A percentile compares a stretch with the other conserved stretches of the same genome.
Evolutionary conservation across 2,888 invertebrate species (phyloP).

Genomic region (Plebejus argus): DNA sequence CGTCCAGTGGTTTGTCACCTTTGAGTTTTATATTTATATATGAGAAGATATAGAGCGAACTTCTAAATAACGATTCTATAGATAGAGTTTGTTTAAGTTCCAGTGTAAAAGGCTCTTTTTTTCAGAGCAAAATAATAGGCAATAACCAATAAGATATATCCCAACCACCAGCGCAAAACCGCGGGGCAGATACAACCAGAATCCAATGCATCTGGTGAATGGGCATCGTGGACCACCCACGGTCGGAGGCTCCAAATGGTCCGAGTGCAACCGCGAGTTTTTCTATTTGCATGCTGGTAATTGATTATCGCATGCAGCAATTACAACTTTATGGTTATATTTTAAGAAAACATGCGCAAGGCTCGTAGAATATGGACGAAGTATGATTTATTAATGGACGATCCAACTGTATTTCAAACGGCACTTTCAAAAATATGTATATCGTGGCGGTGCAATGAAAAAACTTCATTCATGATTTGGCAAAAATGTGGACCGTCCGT

Average conservation of each 20-base stretch:
- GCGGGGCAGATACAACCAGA: background rate
- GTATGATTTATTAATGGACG: conserved; percentile 8
- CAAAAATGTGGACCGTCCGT: conserved; percentile 8
- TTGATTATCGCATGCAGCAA: background rate
- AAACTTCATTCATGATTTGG: conserved; percentile 14
- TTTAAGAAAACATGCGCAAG: background rate
- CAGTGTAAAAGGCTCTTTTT: background rate
- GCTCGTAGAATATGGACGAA: conserved; percentile 6
- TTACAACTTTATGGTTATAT: background rate
- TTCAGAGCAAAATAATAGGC: background rate
- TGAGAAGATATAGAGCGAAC: too few relatives aligned
- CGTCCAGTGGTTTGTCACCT: too few relatives aligned
- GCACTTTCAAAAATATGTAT: conserved; percentile 10
- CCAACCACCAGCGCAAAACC: background rate
- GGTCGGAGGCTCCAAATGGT: background rate
- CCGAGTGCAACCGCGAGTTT: background rate
- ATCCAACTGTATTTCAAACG: background rate
- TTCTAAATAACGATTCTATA: background rate
- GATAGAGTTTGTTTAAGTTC: background rate
- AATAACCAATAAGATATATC: background rate
- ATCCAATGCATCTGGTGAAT: background rate
- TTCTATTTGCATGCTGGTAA: conserved; percentile 17
- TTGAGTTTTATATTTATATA: too few relatives aligned
- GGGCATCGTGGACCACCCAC: conserved; percentile 14
- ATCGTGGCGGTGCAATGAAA: conserved; percentile 12